Evolutionary conservation across 2,888 invertebrate genomes (phyloP).

Genomic region (Drosophila paracracens): DNA sequence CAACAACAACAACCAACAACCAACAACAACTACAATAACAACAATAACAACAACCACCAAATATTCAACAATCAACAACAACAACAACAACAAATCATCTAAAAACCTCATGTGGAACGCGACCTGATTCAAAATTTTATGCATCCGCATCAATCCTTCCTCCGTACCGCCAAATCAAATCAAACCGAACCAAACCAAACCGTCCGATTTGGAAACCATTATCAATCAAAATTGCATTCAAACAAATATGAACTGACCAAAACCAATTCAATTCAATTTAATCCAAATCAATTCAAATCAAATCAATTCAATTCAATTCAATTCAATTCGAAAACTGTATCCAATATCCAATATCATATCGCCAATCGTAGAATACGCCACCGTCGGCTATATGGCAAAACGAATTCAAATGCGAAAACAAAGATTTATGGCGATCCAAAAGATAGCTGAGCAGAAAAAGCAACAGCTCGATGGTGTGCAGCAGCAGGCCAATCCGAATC

Average conservation of each 20-base stretch:
- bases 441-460: slow-evolving; percentile 96
- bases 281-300: slow-evolving; percentile 53
- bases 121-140: slow-evolving; percentile 67
- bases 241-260: slow-evolving; percentile 47
- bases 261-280: slow-evolving; percentile 32
- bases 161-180: slow-evolving; percentile 37
- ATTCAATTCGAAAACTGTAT: slow-evolving; percentile 67
- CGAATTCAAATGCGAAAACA: slow-evolving; percentile 98
- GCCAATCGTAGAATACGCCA: slow-evolving; percentile 94
- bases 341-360: slow-evolving; percentile 64
- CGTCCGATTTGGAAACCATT: slow-evolving; percentile 51
- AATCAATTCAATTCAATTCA: slow-evolving; percentile 24
- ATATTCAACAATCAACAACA: slow-evolving; percentile 60
- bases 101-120: slow-evolving; percentile 63
- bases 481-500: slow-evolving; percentile 92
- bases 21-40: slow-evolving; percentile 35
- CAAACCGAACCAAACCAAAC: slow-evolving; percentile 23
- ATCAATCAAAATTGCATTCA: slow-evolving; percentile 50
- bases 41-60: slow-evolving; percentile 54
- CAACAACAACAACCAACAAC: slow-evolving; percentile 44
- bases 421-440: slow-evolving; percentile 94
- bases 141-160: slow-evolving; percentile 62
- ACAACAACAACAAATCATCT: slow-evolving; percentile 16
- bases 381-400: slow-evolving; percentile 99
- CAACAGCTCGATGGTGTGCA: slow-evolving; percentile 92